A percentile compares a stretch with the other conserved stretches of the same genome.
phyloP scores from a whole-genome alignment of 1,140 invertebrate genomes.

The Diploscapter pachys region DNA sequence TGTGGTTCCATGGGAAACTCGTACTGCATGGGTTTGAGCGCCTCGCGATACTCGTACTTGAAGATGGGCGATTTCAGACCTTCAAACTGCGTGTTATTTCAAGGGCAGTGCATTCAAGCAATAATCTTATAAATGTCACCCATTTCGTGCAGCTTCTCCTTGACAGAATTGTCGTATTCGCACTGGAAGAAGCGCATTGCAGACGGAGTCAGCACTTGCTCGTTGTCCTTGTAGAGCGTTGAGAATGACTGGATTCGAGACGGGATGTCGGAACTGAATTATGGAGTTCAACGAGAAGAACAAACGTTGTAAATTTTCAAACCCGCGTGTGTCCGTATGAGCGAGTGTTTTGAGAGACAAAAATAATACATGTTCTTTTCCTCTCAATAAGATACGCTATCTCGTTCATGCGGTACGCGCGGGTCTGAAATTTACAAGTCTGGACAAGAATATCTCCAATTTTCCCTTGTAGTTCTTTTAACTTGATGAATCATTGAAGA shows the following conservation, averaged over 20 bases:
- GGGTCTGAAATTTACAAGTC: no score
- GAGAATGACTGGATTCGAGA: slow-evolving; percentile 74
- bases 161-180: slow-evolving; percentile 79
- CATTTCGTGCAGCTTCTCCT: slow-evolving; percentile 78
- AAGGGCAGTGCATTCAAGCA: slow-evolving; percentile 2
- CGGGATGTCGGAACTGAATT: slow-evolving; percentile 54
- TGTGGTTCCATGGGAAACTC: slow-evolving; percentile 74
- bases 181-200: slow-evolving; percentile 87
- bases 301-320: slow-evolving; percentile 13
- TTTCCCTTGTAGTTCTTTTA: slow-evolving; percentile 13
- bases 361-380: no score
- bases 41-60: slow-evolving; percentile 81
- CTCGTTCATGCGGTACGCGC: no score
- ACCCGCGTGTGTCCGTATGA: no score
- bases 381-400: no score
- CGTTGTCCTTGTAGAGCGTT: slow-evolving; percentile 78
- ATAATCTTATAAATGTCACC: slow-evolving; percentile 44
- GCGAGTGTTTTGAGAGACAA: no score
- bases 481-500: background rate
- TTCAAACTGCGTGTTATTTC: slow-evolving; percentile 46
- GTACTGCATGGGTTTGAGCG: slow-evolving; percentile 72
- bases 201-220: slow-evolving; percentile 81
- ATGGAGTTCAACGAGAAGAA: slow-evolving; percentile 36
- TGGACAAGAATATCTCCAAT: no score
- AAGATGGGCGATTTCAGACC: slow-evolving; percentile 72